Conservation (phyloP, 2,113 vertebrate genomes). For the Poicephalus gulielmi region DNA sequence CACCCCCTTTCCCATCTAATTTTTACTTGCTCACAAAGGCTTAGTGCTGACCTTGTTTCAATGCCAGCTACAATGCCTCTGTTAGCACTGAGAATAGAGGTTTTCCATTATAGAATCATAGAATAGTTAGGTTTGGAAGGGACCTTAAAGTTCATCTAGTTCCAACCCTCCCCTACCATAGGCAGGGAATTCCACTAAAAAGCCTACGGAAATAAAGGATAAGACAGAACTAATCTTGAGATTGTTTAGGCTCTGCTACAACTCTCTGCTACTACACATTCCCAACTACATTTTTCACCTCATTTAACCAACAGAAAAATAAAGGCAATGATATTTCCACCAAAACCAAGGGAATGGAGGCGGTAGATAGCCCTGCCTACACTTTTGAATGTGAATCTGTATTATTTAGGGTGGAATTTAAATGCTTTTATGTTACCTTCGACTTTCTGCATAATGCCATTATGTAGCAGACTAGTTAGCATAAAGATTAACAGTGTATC, state of each 20-base stretch:
- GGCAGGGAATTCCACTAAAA: background rate
- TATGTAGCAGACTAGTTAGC: background rate
- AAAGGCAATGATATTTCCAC: background rate
- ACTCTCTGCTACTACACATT: background rate
- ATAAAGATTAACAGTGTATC: conserved; percentile 16
- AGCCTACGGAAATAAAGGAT: background rate
- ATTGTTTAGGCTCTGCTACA: background rate
- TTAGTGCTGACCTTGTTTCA: background rate
- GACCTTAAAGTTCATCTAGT: background rate
- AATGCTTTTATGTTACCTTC: background rate
- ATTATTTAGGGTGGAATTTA: background rate
- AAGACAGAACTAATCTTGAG: background rate
- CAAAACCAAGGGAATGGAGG: background rate
- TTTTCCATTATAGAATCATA: background rate
- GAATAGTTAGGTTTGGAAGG: background rate
- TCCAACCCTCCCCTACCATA: background rate
- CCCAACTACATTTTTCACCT: background rate
- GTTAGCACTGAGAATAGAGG: background rate
- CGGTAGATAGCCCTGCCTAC: background rate
- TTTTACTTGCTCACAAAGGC: background rate
- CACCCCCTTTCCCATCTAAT: background rate
- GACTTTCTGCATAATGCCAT: background rate
- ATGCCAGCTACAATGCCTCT: background rate
- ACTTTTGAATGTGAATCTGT: background rate
- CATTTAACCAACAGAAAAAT: background rate